A percentile compares a stretch with the other conserved stretches of the same genome.
phyloP scores from a whole-genome alignment of 2,797 vertebrate genomes.

The Gallinago solitaria region DNA sequence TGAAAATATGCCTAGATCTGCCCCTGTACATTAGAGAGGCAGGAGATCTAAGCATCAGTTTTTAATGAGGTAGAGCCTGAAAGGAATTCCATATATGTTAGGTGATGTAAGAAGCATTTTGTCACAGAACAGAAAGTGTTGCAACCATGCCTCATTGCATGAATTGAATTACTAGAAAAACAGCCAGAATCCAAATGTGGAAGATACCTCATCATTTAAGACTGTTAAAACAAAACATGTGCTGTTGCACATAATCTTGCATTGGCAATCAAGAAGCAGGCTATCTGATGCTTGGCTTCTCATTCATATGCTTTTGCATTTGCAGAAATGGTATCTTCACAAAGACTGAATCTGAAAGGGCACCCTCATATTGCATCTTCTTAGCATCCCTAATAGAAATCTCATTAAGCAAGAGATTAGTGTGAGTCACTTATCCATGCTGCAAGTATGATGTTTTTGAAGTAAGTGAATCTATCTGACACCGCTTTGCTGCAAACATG shows the following conservation, averaged over 20 bases:
- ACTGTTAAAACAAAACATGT: background rate
- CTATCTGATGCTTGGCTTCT: background rate
- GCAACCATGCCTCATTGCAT: slow-evolving; percentile 24
- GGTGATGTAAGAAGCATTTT: slow-evolving; percentile 50
- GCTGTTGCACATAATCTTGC: background rate
- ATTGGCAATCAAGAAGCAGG: background rate
- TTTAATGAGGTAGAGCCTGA: slow-evolving; percentile 53
- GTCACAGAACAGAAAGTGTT: slow-evolving; percentile 45
- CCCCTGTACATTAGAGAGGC: slow-evolving; percentile 1
- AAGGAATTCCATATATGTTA: slow-evolving; percentile 47
- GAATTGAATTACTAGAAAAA: slow-evolving; percentile 15
- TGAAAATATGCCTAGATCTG: slow-evolving; percentile 57
- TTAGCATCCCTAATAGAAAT: background rate
- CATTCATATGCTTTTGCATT: background rate
- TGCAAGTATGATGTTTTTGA: background rate
- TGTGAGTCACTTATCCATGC: background rate
- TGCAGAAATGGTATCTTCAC: background rate
- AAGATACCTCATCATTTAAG: background rate
- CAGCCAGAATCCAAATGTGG: background rate
- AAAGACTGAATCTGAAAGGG: background rate
- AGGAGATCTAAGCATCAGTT: slow-evolving; percentile 13
- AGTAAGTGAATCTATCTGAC: background rate
- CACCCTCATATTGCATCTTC: background rate
- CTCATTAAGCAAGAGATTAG: background rate
- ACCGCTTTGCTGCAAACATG: background rate